A percentile compares a stretch with the other conserved stretches of the same genome.
phyloP scores from a whole-genome alignment of 2,888 invertebrate genomes.

The Drosophila aldrichi region DNA sequence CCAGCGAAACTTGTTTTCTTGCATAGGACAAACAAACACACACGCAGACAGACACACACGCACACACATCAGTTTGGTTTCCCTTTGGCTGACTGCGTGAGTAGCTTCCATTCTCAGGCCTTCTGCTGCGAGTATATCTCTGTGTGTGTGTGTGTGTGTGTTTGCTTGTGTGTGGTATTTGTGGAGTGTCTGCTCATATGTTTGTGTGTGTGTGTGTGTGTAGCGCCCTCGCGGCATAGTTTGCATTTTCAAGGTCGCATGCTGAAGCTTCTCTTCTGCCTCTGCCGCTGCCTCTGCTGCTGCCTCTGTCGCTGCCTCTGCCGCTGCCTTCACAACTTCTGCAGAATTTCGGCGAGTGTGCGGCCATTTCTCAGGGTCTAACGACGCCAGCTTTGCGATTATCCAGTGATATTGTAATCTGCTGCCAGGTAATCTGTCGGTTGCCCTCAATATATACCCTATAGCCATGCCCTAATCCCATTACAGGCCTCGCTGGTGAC shows the following conservation, averaged over 20 bases:
- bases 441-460: slow-evolving; percentile 10
- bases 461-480: slow-evolving; percentile 30
- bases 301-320: slow-evolving; percentile 1
- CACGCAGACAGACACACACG: slow-evolving; percentile 4
- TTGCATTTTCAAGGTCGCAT: slow-evolving; percentile 78
- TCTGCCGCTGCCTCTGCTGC: slow-evolving; percentile 7
- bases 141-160: background rate
- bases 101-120: slow-evolving; percentile 44
- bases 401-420: slow-evolving; percentile 64
- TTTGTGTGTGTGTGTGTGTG: slow-evolving; percentile 23
- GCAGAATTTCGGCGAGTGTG: slow-evolving; percentile 59
- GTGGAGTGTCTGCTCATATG: background rate
- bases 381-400: slow-evolving; percentile 52
- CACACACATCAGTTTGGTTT: slow-evolving; percentile 3
- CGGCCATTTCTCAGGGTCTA: slow-evolving; percentile 67
- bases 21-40: slow-evolving; percentile 42
- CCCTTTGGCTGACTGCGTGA: slow-evolving; percentile 4
- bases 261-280: slow-evolving; percentile 12
- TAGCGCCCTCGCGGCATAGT: slow-evolving; percentile 79
- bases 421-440: slow-evolving; percentile 70
- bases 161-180: slow-evolving; percentile 26
- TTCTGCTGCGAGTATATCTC: background rate
- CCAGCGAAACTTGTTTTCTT: slow-evolving; percentile 65
- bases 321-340: slow-evolving; percentile 33
- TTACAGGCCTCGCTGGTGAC: slow-evolving; percentile 61